A percentile compares a stretch with the other conserved stretches of the same genome.
Evolutionary conservation across 1,140 invertebrate species (phyloP).

Genomic region (Habropoda laboriosa): DNA sequence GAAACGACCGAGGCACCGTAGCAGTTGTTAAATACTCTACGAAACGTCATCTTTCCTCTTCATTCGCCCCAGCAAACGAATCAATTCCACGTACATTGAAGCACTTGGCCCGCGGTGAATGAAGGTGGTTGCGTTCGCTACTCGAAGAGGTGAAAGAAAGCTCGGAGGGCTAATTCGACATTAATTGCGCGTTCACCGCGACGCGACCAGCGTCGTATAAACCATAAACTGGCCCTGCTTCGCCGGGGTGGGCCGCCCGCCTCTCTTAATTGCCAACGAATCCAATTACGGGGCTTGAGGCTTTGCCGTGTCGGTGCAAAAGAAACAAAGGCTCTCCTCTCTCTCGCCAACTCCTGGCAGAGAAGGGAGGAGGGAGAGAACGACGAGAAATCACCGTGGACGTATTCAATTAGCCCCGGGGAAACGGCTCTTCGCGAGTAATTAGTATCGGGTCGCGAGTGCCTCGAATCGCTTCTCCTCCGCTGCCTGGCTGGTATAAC

Average conservation of each 20-base stretch:
- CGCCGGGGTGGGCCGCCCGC: not conserved
- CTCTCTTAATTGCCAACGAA: conserved; percentile 35
- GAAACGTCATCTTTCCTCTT: not conserved
- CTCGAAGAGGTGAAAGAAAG: not conserved
- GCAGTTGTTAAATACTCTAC: too few species aligned
- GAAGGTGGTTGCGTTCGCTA: too few species aligned
- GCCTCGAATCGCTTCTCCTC: not conserved
- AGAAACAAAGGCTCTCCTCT: conserved; percentile 2
- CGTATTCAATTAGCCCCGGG: conserved; percentile 33
- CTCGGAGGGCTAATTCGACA: conserved; percentile 15
- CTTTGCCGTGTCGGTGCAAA: not conserved
- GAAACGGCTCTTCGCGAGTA: not conserved
- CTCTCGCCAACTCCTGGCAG: too few species aligned
- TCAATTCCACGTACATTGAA: not conserved
- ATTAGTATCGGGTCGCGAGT: conserved; percentile 11
- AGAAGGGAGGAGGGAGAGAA: not conserved
- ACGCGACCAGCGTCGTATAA: conserved; percentile 16
- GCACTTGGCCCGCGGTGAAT: too few species aligned
- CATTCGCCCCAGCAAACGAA: not conserved
- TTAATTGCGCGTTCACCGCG: conserved; percentile 29
- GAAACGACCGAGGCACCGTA: too few species aligned
- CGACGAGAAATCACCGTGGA: conserved; percentile 22
- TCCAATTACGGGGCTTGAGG: conserved; percentile 27
- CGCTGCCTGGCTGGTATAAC: too few species aligned
- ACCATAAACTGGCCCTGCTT: conserved; percentile 18